These are phyloP conservation scores for Psilanteris sp. DNA, from an alignment of 1,140 invertebrate species.

Conservation along the genomic window DNA sequence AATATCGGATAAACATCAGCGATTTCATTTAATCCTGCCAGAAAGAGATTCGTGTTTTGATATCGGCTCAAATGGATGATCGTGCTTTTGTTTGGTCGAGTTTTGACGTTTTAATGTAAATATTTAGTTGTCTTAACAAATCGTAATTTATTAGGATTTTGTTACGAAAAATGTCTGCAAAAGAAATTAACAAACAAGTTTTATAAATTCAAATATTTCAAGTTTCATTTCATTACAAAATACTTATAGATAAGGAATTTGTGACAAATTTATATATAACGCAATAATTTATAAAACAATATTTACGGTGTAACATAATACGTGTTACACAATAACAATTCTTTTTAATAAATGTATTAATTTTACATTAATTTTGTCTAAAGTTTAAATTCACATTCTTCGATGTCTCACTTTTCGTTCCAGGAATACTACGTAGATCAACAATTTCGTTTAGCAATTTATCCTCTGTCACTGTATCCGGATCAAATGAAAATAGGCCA, in stretches of 20 bases:
- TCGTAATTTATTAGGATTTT: too few species aligned
- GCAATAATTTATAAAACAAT: too few species aligned
- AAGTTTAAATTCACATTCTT: neutral
- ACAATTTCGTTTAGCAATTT: slow-evolving; percentile 16
- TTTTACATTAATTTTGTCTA: too few species aligned
- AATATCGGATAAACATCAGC: neutral
- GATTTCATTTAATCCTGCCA: neutral
- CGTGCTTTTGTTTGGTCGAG: slow-evolving; percentile 3
- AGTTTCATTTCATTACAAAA: too few species aligned
- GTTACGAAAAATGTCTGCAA: too few species aligned
- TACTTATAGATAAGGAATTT: too few species aligned
- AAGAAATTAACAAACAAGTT: too few species aligned
- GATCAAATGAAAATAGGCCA: slow-evolving; percentile 24
- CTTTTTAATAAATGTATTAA: too few species aligned
- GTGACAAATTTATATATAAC: too few species aligned
- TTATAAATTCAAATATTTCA: too few species aligned
- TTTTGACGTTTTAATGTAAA: slow-evolving; percentile 8
- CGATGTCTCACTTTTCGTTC: slow-evolving; percentile 1
- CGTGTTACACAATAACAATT: too few species aligned
- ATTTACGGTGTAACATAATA: too few species aligned
- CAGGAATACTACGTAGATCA: slow-evolving; percentile 1
- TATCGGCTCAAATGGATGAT: neutral
- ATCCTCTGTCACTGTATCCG: slow-evolving; percentile 16
- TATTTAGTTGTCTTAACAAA: slow-evolving; percentile 3
- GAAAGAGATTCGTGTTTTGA: slow-evolving; percentile 7